Evolutionary conservation across 2,797 vertebrate species (phyloP).

Genomic region (Characodon lateralis): DNA sequence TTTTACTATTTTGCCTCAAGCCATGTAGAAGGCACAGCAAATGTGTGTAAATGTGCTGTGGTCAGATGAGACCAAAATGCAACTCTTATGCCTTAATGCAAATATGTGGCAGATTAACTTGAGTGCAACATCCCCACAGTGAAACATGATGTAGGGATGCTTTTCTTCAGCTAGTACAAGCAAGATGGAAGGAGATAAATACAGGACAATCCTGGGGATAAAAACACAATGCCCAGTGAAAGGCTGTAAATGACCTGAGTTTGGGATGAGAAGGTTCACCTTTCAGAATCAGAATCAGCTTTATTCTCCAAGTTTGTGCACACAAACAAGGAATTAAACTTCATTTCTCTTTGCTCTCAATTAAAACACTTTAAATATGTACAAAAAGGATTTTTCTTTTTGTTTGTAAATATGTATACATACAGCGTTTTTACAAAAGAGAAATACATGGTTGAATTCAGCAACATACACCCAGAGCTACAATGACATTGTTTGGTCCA

Average conservation of each 20-base stretch:
- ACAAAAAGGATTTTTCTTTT: too few relatives aligned
- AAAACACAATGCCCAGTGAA: not conserved
- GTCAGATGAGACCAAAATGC: not conserved
- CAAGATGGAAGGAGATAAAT: not conserved
- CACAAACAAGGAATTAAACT: too few relatives aligned
- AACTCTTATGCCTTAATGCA: not conserved
- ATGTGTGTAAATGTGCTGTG: too few relatives aligned
- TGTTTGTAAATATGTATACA: too few relatives aligned
- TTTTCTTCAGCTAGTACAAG: not conserved
- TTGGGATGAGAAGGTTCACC: not conserved
- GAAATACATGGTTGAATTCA: too few relatives aligned
- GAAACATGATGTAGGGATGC: not conserved
- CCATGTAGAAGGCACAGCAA: too few relatives aligned
- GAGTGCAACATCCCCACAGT: not conserved
- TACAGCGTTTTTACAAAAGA: too few relatives aligned
- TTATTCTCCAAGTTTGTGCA: too few relatives aligned
- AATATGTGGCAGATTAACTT: not conserved
- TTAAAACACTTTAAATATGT: too few relatives aligned
- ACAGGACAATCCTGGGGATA: not conserved
- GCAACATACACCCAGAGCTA: not conserved
- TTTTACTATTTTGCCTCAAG: too few relatives aligned
- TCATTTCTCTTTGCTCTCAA: too few relatives aligned
- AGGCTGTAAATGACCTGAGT: not conserved
- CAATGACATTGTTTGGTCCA: not conserved
- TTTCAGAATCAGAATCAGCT: too few relatives aligned